These are phyloP conservation scores for Amia ocellicauda DNA, from an alignment of 2,113 vertebrate genomes.

Conservation along the genomic window DNA sequence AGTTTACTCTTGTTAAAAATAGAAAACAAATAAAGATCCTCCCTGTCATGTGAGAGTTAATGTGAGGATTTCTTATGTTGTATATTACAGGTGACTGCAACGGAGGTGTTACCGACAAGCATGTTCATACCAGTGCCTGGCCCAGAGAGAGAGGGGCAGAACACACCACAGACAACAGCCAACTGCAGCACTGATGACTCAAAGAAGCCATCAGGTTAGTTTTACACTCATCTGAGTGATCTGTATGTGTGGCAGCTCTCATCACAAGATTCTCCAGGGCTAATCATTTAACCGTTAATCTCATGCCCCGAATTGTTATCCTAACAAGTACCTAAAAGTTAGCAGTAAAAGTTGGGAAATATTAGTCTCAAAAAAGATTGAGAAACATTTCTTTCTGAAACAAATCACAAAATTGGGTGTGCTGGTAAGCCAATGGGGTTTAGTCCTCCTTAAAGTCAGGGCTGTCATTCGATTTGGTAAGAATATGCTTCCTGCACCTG, in stretches of 20 bases:
- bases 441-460: neutral
- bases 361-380: too few relatives aligned
- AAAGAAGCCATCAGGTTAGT: conserved; percentile 86
- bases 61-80: conserved; percentile 33
- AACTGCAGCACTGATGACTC: conserved; percentile 71
- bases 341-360: too few relatives aligned
- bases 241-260: neutral
- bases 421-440: neutral
- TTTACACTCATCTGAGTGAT: neutral
- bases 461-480: conserved; percentile 4
- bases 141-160: conserved; percentile 76
- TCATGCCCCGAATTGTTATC: neutral
- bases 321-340: too few relatives aligned
- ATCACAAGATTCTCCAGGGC: neutral
- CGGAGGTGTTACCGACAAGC: conserved; percentile 91
- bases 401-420: neutral
- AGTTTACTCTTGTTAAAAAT: neutral
- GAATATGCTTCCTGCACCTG: conserved; percentile 12
- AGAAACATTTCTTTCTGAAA: neutral
- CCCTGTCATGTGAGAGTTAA: neutral
- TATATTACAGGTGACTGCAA: conserved; percentile 82
- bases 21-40: neutral
- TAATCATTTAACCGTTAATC: neutral
- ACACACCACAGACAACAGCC: conserved; percentile 46
- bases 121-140: conserved; percentile 87